Evolutionary conservation across 2,888 invertebrate genomes (phyloP).

Genomic region (Anaspis maculata): DNA sequence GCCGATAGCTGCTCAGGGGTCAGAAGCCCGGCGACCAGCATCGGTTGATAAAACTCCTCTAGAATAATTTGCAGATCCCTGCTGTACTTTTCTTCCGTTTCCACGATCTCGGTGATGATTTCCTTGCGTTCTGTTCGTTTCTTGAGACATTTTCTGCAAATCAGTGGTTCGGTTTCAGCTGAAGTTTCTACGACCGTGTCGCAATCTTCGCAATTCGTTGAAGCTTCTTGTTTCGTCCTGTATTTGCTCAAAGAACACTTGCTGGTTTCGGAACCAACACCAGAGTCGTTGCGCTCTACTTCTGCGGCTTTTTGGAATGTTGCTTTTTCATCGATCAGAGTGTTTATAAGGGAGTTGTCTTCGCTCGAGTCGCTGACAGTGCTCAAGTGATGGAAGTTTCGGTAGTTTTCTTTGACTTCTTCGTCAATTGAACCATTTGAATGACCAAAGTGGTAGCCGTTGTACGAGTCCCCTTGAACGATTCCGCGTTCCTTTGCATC

Average conservation of each 20-base stretch:
- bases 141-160: conserved; percentile 83
- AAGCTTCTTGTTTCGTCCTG: conserved; percentile 52
- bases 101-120: conserved; percentile 90
- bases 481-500: conserved; percentile 75
- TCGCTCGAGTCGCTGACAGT: conserved; percentile 81
- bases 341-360: conserved; percentile 60
- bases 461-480: conserved; percentile 62
- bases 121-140: conserved; percentile 86
- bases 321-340: conserved; percentile 48
- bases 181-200: conserved; percentile 72
- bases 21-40: conserved; percentile 84
- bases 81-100: conserved; percentile 93
- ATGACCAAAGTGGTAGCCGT: conserved; percentile 53
- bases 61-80: conserved; percentile 85
- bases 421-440: conserved; percentile 42
- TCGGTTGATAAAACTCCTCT: conserved; percentile 89
- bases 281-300: conserved; percentile 86
- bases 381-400: conserved; percentile 65
- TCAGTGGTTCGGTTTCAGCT: conserved; percentile 67
- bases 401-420: conserved; percentile 52
- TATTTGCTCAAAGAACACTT: conserved; percentile 74
- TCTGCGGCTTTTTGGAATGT: conserved; percentile 58
- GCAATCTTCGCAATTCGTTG: conserved; percentile 69
- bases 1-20: conserved; percentile 86
- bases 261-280: conserved; percentile 86